Evolutionary conservation across 1,140 invertebrate genomes (phyloP).

Genomic region (Gerris buenoi): DNA sequence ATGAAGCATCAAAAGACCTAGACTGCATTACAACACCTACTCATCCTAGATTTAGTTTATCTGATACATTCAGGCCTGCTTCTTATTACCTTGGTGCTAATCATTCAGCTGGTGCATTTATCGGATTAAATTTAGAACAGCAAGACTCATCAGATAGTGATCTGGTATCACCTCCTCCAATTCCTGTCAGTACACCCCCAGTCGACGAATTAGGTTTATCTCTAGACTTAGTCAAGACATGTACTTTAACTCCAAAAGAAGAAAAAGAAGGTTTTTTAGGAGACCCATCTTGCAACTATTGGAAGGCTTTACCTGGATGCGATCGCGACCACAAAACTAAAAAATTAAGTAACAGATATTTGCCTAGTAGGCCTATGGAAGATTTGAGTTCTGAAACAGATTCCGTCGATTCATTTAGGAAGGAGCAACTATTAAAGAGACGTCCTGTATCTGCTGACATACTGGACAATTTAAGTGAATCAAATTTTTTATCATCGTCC

Average conservation of each 20-base stretch:
- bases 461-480: slow-evolving; percentile 32
- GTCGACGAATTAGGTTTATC: slow-evolving; percentile 43
- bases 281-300: not conserved
- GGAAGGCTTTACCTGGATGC: not conserved
- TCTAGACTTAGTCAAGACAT: slow-evolving; percentile 23
- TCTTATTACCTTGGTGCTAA: slow-evolving; percentile 62
- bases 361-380: slow-evolving; percentile 4
- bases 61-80: slow-evolving; percentile 70
- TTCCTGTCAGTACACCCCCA: slow-evolving; percentile 57
- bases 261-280: not conserved
- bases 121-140: slow-evolving; percentile 34
- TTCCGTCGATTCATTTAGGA: slow-evolving; percentile 19
- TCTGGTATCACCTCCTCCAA: slow-evolving; percentile 60
- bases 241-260: not conserved
- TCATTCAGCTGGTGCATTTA: slow-evolving; percentile 23
- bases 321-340: not conserved
- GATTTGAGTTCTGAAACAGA: slow-evolving; percentile 23
- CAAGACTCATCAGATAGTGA: slow-evolving; percentile 72
- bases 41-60: slow-evolving; percentile 62
- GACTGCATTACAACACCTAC: slow-evolving; percentile 47
- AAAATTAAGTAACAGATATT: not conserved
- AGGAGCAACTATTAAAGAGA: slow-evolving; percentile 41
- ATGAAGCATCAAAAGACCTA: slow-evolving; percentile 64
- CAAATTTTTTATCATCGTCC: slow-evolving; percentile 27
- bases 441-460: slow-evolving; percentile 50